These are phyloP conservation scores for Cerceris ruficornis DNA, from an alignment of 2,888 invertebrate genomes.

Conservation along the genomic window DNA sequence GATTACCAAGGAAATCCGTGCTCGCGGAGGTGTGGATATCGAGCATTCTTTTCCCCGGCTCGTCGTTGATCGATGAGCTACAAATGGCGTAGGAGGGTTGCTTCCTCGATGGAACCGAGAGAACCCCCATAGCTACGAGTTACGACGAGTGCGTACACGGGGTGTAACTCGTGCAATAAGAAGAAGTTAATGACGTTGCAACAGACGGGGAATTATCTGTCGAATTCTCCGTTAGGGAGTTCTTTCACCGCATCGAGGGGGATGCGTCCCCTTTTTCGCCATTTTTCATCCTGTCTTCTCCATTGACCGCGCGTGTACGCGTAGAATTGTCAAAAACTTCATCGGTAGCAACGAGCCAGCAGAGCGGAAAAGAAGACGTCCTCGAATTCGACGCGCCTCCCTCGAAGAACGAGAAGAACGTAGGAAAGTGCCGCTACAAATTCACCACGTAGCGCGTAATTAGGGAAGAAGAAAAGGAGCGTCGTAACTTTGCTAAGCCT, in stretches of 20 bases:
- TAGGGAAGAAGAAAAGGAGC: constrained; percentile 49
- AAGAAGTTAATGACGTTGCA: constrained; percentile 78
- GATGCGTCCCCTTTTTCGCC: constrained; percentile 26
- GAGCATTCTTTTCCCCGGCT: constrained; percentile 54
- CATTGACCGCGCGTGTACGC: constrained; percentile 22
- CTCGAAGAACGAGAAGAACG: neutral
- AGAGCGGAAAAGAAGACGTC: neutral
- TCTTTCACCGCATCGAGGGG: constrained; percentile 44
- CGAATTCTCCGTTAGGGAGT: constrained; percentile 50
- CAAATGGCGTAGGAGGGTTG: constrained; percentile 64
- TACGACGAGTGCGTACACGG: constrained; percentile 52
- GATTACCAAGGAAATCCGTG: constrained; percentile 69
- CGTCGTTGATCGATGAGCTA: constrained; percentile 72
- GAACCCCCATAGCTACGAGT: constrained; percentile 43
- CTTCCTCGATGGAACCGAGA: constrained; percentile 33
- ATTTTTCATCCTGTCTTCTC: constrained; percentile 21
- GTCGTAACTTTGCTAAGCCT: constrained; percentile 47
- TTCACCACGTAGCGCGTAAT: constrained; percentile 32
- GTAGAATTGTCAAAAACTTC: constrained; percentile 15
- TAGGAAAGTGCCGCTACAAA: constrained; percentile 6
- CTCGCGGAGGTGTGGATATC: constrained; percentile 57
- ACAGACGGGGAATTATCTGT: constrained; percentile 74
- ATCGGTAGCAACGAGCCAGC: neutral
- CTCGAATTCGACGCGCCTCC: neutral
- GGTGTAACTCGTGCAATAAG: constrained; percentile 70